Conservation (phyloP, 2,113 vertebrate genomes). For the Larimichthys polyactis region DNA sequence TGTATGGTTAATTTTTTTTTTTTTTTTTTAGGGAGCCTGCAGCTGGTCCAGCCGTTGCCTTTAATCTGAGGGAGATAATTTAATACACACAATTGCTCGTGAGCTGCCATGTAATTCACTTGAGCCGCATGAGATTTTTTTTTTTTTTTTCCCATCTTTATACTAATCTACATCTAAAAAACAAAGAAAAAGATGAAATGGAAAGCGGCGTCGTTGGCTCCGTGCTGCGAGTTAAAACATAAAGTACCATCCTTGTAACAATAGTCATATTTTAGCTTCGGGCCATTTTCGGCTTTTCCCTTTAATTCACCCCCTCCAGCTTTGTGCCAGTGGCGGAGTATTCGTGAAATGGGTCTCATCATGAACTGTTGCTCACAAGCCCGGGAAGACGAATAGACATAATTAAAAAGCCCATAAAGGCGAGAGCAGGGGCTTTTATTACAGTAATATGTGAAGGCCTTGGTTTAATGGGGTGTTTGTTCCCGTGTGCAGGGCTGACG, state of each 20-base stretch:
- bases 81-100: conserved; percentile 34
- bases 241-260: conserved; percentile 41
- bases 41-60: conserved; percentile 3
- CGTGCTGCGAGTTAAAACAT: conserved; percentile 40
- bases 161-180: conserved; percentile 35
- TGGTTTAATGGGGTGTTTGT: conserved; percentile 81
- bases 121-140: conserved; percentile 28
- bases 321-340: conserved; percentile 50
- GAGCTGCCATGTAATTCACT: conserved; percentile 28
- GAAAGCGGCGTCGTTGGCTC: not conserved
- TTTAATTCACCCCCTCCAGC: conserved; percentile 60
- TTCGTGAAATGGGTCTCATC: conserved; percentile 71
- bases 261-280: conserved; percentile 60
- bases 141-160: conserved; percentile 15
- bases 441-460: conserved; percentile 78
- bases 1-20: conserved; percentile 28
- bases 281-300: conserved; percentile 39
- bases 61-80: conserved; percentile 43
- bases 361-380: conserved; percentile 73
- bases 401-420: conserved; percentile 84
- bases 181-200: conserved; percentile 26
- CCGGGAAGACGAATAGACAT: conserved; percentile 81
- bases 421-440: conserved; percentile 76
- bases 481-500: conserved; percentile 64
- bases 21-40: conserved; percentile 3